Evolutionary conservation across 2,797 vertebrate species (phyloP), one percentile per base, ranked within the genome.

Genomic region (Gila robusta): DNA sequence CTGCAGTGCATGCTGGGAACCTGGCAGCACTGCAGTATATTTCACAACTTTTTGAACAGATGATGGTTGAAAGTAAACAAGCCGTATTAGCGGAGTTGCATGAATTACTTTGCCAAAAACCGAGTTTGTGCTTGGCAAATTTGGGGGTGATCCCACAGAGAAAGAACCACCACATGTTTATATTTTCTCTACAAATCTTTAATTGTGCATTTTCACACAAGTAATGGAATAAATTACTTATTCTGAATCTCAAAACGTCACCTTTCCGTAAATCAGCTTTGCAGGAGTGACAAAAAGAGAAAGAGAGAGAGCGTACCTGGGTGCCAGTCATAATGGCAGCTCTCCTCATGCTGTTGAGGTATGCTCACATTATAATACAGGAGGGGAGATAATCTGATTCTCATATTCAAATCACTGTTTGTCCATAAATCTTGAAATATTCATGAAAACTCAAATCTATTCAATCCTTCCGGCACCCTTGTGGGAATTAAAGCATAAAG

Each of bases 391-490:
- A 89, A 92, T 90, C 81, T 79, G 81, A 77, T 92, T 87, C 87
- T 84, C 83, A 87, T 87, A 89, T 88, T 89, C 78, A 89, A 90
- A 91, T 89, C 49, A 88, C 82, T 83, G 84, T 89, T 91, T 88
- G 89, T 89, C 89, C 90, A 88, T 88, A 89, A 90, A 87, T 91
- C 89, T 76, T 88, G 83, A 89, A 91, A 92, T 88, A 90, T 90
- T 89, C 81, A 89, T 87, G 80, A 74, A 82, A 89, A 76, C 76
- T 67, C 56, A 81, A 86, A 83, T 84, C 67, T 72, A 35, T 89
- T 73, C 85, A 74, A 49, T 69, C 66, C 83, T 77, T 85, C 49
- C 6, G 21, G 80, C 86, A 26, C 47, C 74, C 86, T 87, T 26
- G 10, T 82, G 78, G 81, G 87, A 84, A 84, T 85, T 73, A 66